Conservation (phyloP, 2,113 vertebrate species). For the Pteruthius melanotis region DNA sequence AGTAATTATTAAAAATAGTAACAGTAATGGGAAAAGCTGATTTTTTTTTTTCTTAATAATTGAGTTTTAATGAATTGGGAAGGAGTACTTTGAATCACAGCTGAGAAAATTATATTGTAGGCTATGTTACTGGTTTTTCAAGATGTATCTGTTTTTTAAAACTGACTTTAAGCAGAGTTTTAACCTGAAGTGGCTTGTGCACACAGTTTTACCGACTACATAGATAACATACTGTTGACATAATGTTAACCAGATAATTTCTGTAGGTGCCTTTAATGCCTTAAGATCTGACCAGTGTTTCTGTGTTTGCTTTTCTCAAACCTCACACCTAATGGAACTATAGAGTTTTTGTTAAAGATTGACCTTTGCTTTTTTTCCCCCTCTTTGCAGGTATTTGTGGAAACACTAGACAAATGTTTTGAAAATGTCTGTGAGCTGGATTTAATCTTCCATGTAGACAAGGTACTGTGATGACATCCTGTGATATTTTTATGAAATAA, state of each 20-base stretch:
- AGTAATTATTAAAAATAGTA: background rate
- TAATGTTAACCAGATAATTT: background rate
- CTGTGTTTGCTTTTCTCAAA: background rate
- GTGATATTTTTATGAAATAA: background rate
- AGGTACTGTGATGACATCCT: slow-evolving; percentile 79
- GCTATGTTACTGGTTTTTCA: background rate
- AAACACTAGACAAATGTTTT: slow-evolving; percentile 99
- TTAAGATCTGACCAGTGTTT: background rate
- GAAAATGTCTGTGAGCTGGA: slow-evolving; percentile 99
- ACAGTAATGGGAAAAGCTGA: background rate
- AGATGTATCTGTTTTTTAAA: background rate
- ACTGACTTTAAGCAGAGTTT: background rate
- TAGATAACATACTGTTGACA: background rate
- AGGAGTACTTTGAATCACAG: background rate
- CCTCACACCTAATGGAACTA: background rate
- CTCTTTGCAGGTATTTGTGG: slow-evolving; percentile 90
- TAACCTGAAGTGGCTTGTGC: background rate
- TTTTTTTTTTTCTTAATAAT: background rate
- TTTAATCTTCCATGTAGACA: slow-evolving; percentile 99
- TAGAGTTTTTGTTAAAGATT: slow-evolving; percentile 23
- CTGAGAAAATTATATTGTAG: background rate
- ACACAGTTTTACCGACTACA: background rate
- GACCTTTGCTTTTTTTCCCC: background rate
- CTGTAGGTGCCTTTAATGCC: background rate
- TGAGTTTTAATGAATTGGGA: background rate